A percentile compares a stretch with the other conserved stretches of the same genome.
Conservation (phyloP, 2,113 vertebrate genomes). For the Takifugu bimaculatus region DNA sequence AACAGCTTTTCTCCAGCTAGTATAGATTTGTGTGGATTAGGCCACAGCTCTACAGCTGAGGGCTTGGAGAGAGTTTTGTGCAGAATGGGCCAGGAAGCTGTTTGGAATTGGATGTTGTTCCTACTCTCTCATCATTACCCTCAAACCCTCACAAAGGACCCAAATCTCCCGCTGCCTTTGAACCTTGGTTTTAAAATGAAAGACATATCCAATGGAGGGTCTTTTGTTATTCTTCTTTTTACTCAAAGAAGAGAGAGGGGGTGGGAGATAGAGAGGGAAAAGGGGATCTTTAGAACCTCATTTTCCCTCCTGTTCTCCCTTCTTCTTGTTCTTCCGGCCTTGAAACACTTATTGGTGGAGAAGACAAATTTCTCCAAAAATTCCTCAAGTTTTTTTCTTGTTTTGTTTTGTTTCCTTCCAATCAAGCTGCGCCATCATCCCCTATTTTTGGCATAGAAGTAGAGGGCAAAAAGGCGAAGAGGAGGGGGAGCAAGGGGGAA, state of each 20-base stretch:
- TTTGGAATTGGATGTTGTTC: conserved; percentile 70
- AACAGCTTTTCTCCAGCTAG: conserved; percentile 70
- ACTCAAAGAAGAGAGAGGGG: conserved; percentile 58
- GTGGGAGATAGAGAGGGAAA: conserved; percentile 21
- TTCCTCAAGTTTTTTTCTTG: conserved; percentile 57
- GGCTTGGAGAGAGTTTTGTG: conserved; percentile 51
- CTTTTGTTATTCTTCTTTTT: conserved; percentile 72
- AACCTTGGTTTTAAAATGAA: conserved; percentile 73
- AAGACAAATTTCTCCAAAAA: conserved; percentile 71
- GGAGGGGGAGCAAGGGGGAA: conserved; percentile 35
- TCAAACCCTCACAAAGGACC: conserved; percentile 61
- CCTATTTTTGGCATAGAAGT: conserved; percentile 48
- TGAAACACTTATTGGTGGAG: conserved; percentile 72
- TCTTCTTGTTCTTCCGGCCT: conserved; percentile 69
- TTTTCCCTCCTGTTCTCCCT: conserved; percentile 56
- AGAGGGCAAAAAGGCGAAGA: conserved; percentile 49
- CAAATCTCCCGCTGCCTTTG: conserved; percentile 70
- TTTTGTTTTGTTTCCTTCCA: conserved; percentile 20
- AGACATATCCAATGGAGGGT: conserved; percentile 71
- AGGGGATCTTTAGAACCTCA: conserved; percentile 55
- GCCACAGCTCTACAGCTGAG: conserved; percentile 47
- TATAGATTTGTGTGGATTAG: conserved; percentile 74
- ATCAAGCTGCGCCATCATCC: conserved; percentile 64
- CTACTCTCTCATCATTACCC: conserved; percentile 70
- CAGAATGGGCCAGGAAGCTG: conserved; percentile 71